A percentile compares a stretch with the other conserved stretches of the same genome.
Evolutionary conservation across 2,888 invertebrate genomes (phyloP).

Genomic region (Lepetodrilus schrolli): DNA sequence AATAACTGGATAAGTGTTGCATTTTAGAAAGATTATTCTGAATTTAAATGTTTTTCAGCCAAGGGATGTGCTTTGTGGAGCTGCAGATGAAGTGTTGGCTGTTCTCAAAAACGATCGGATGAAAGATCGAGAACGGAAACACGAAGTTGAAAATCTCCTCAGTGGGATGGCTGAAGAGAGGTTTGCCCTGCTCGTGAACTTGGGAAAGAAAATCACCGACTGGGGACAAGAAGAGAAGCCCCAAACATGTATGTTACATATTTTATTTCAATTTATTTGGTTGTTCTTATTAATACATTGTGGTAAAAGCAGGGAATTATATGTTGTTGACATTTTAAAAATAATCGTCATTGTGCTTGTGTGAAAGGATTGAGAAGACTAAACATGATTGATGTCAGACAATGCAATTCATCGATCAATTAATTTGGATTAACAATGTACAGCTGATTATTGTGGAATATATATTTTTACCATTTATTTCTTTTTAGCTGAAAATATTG

Average conservation of each 20-base stretch:
- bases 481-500: conserved; percentile 87
- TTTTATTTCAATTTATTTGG: too few species aligned
- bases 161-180: conserved; percentile 89
- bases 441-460: too few species aligned
- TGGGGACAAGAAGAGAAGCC: conserved; percentile 80
- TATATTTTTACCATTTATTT: too few species aligned
- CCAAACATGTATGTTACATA: conserved; percentile 69
- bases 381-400: background rate
- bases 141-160: conserved; percentile 89
- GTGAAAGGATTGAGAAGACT: background rate
- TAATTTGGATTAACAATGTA: too few species aligned
- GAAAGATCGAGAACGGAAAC: conserved; percentile 93
- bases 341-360: background rate
- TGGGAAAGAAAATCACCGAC: conserved; percentile 98
- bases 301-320: background rate
- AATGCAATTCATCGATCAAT: too few species aligned
- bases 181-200: conserved; percentile 94
- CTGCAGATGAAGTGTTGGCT: conserved; percentile 97
- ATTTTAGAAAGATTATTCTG: too few species aligned
- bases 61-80: conserved; percentile 95
- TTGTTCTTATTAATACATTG: too few species aligned
- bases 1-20: too few species aligned
- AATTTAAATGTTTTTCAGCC: too few species aligned
- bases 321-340: background rate
- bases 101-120: conserved; percentile 95